phyloP scores from a whole-genome alignment of 2,113 vertebrate genomes.

The Polypterus bichir region DNA sequence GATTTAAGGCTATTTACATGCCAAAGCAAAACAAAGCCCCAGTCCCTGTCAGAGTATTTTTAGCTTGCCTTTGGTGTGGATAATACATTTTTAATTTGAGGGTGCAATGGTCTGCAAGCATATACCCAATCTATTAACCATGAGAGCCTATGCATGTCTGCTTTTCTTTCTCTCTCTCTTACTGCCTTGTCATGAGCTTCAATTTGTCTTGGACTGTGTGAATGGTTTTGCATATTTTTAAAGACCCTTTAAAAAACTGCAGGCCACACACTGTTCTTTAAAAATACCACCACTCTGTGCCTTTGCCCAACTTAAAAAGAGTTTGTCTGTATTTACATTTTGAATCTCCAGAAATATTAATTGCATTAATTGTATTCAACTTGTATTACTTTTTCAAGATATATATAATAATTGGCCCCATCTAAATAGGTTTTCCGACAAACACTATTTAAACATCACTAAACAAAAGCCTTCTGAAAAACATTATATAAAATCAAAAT shows the following conservation, averaged over 20 bases:
- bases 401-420: no score
- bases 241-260: conserved; percentile 27
- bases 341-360: no score
- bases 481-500: no score
- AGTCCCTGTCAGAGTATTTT: conserved; percentile 25
- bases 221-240: conserved; percentile 28
- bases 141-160: conserved; percentile 45
- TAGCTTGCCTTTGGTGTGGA: conserved; percentile 41
- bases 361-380: no score
- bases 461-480: no score
- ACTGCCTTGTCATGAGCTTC: conserved; percentile 24
- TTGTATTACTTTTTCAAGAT: no score
- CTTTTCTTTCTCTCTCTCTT: background rate
- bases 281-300: conserved; percentile 25
- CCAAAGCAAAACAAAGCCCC: conserved; percentile 24
- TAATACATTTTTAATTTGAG: conserved; percentile 60
- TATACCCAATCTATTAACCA: conserved; percentile 65
- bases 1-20: conserved; percentile 24
- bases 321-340: no score
- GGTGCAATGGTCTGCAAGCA: conserved; percentile 52
- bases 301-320: no score
- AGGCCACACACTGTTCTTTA: conserved; percentile 31
- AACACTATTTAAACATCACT: no score
- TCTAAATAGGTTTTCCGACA: no score
- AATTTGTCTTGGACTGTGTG: conserved; percentile 34